Percentiles rank a stretch among this genome's conserved stretches.
Evolutionary conservation across 2,888 invertebrate species (phyloP).

Genomic region (Drosophila algonquin): DNA sequence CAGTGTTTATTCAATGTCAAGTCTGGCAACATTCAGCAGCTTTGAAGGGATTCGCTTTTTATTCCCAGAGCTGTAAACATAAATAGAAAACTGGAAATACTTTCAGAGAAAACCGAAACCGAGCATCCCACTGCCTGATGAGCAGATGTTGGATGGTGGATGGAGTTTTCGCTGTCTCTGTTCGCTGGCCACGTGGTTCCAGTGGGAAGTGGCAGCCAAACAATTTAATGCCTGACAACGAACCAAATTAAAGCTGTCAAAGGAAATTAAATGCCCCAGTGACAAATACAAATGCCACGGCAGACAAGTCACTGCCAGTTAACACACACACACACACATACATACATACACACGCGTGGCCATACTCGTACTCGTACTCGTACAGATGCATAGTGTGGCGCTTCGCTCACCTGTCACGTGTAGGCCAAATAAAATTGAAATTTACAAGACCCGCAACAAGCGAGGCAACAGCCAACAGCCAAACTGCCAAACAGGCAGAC

Average conservation of each 20-base stretch:
- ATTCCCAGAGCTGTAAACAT: background rate
- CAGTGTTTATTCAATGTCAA: constrained; percentile 50
- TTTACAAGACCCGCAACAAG: constrained; percentile 56
- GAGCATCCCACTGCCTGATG: too few relatives aligned
- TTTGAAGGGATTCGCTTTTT: constrained; percentile 20
- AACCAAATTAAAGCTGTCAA: constrained; percentile 66
- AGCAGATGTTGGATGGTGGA: too few relatives aligned
- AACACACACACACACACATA: background rate
- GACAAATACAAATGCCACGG: constrained; percentile 66
- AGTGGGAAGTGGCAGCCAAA: constrained; percentile 6
- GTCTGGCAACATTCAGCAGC: constrained; percentile 34
- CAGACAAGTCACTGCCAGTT: background rate
- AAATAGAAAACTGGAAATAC: constrained; percentile 31
- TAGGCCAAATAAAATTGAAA: constrained; percentile 77
- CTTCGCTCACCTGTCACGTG: constrained; percentile 65
- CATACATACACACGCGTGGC: background rate
- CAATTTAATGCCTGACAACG: constrained; percentile 40
- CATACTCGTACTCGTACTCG: too few relatives aligned
- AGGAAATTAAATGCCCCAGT: constrained; percentile 70
- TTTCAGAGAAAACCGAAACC: background rate
- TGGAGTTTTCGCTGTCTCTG: constrained; percentile 4
- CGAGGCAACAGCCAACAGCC: constrained; percentile 23
- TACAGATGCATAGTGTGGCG: constrained; percentile 4
- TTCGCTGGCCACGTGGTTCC: background rate
- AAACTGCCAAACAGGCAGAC: too few relatives aligned